A percentile compares a stretch with the other conserved stretches of the same genome.
Conservation (phyloP, 2,888 invertebrate genomes). For the Phasia obesa region DNA sequence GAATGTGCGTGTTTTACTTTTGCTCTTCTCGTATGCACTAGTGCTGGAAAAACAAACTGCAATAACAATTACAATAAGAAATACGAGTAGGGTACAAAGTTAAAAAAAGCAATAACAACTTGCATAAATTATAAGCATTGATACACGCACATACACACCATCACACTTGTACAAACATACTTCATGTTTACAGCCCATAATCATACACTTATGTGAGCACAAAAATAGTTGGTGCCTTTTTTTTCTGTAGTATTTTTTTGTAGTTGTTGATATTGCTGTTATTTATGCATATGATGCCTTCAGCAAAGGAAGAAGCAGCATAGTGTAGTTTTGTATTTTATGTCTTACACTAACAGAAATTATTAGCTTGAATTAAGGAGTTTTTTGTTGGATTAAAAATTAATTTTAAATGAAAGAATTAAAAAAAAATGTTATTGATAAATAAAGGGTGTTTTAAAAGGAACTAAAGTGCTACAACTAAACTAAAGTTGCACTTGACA, state of each 20-base stretch:
- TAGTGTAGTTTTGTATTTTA: conserved; percentile 21
- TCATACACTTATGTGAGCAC: conserved; percentile 60
- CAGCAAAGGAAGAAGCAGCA: conserved; percentile 7
- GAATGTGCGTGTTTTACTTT: conserved; percentile 52
- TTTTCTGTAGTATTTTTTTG: conserved; percentile 1
- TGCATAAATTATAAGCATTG: conserved; percentile 56
- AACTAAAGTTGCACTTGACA: no score
- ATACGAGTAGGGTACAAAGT: conserved; percentile 21
- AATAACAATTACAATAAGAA: conserved; percentile 38
- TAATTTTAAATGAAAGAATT: no score
- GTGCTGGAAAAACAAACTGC: neutral
- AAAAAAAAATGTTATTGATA: no score
- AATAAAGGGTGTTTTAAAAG: no score
- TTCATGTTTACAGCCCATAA: conserved; percentile 60
- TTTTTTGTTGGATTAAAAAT: no score
- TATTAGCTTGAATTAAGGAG: neutral
- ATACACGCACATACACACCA: conserved; percentile 4
- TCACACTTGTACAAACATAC: neutral
- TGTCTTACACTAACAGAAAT: conserved; percentile 18
- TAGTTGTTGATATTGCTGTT: conserved; percentile 16
- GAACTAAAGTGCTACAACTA: no score
- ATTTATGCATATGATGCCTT: conserved; percentile 34
- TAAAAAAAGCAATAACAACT: conserved; percentile 48
- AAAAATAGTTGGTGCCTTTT: conserved; percentile 22
- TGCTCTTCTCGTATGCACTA: conserved; percentile 12